Conservation (phyloP, 1,140 invertebrate species). For the Drosophila rufa region DNA sequence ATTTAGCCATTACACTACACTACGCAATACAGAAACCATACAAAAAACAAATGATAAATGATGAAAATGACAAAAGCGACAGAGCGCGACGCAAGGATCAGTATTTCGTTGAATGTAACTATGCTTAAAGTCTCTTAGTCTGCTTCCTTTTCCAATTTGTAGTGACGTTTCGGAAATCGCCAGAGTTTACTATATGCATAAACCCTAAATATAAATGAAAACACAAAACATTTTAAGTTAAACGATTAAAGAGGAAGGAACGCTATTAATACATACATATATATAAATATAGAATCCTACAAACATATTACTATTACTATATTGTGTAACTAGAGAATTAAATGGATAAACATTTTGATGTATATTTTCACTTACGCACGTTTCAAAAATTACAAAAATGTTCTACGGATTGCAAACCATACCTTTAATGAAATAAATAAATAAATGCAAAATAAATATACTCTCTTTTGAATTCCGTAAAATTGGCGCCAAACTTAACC, state of each 20-base stretch:
- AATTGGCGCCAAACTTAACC: not conserved
- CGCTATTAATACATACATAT: slow-evolving; percentile 59
- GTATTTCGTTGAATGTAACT: slow-evolving; percentile 74
- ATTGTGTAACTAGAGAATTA: slow-evolving; percentile 77
- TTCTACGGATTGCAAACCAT: slow-evolving; percentile 66
- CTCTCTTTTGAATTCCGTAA: not conserved
- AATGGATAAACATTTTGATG: slow-evolving; percentile 62
- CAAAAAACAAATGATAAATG: not conserved
- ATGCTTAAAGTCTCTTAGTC: slow-evolving; percentile 59
- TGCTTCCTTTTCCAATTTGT: slow-evolving; percentile 65
- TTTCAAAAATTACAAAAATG: slow-evolving; percentile 71
- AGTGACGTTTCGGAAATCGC: slow-evolving; percentile 43
- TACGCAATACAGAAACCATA: not conserved
- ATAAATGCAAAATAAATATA: slow-evolving; percentile 34
- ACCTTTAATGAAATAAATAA: slow-evolving; percentile 70
- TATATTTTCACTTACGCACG: slow-evolving; percentile 80
- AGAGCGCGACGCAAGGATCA: slow-evolving; percentile 69
- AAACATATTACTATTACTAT: slow-evolving; percentile 76
- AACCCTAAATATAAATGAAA: slow-evolving; percentile 24
- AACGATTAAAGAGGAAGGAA: slow-evolving; percentile 39
- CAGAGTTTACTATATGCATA: slow-evolving; percentile 35
- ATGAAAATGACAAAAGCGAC: slow-evolving; percentile 63
- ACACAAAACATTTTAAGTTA: slow-evolving; percentile 46
- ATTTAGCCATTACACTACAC: slow-evolving; percentile 65
- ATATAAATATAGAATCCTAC: slow-evolving; percentile 62